Evolutionary conservation across 2,797 vertebrate genomes (phyloP).

Genomic region (Scyliorhinus canicula): DNA sequence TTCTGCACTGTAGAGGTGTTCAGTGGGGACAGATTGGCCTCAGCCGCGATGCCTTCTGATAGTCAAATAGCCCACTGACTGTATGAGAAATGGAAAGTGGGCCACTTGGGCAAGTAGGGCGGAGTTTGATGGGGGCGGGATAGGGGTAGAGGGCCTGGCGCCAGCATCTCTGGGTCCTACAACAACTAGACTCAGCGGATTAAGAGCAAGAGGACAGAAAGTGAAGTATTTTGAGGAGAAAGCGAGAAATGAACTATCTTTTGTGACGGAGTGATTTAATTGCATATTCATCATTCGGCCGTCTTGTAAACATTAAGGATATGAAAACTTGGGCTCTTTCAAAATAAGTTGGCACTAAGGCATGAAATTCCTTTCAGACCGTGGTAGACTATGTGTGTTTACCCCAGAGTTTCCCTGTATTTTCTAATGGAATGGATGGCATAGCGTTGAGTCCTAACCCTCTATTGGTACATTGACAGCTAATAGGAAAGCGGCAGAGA

Average conservation of each 20-base stretch:
- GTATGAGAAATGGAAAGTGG: too few relatives aligned
- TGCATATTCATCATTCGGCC: not conserved
- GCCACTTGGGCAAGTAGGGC: too few relatives aligned
- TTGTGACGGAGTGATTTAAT: not conserved
- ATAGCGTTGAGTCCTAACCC: not conserved
- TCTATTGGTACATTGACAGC: slow-evolving; percentile 54
- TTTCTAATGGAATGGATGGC: not conserved
- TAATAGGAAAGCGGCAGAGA: slow-evolving; percentile 84
- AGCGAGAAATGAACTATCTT: not conserved
- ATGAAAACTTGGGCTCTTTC: not conserved
- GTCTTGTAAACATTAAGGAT: not conserved
- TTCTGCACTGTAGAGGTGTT: not conserved
- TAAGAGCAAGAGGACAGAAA: not conserved
- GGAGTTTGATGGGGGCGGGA: too few relatives aligned
- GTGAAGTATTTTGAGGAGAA: not conserved
- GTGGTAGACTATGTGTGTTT: not conserved
- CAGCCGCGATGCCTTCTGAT: too few relatives aligned
- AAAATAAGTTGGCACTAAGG: not conserved
- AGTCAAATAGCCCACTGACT: too few relatives aligned
- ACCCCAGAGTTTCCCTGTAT: not conserved
- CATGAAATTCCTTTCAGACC: not conserved
- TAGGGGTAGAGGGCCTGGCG: too few relatives aligned
- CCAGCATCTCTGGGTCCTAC: not conserved
- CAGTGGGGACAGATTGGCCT: too few relatives aligned
- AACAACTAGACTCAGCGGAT: not conserved